phyloP scores from a whole-genome alignment of 2,113 vertebrate species.

The Corythaeola cristata region DNA sequence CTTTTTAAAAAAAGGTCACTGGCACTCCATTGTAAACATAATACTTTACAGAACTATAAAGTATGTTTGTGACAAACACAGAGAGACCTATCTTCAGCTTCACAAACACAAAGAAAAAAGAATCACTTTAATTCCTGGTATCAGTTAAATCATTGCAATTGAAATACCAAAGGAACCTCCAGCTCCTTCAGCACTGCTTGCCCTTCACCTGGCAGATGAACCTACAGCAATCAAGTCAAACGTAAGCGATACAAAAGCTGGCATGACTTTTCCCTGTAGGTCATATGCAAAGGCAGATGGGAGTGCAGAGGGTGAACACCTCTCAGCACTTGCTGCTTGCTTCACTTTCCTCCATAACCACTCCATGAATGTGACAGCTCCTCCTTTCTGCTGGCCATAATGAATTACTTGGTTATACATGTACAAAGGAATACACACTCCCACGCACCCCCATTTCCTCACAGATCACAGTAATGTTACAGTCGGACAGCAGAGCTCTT shows the following conservation, averaged over 20 bases:
- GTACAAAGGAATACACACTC: neutral
- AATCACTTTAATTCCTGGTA: neutral
- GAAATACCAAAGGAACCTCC: neutral
- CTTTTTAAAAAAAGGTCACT: neutral
- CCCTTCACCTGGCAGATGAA: neutral
- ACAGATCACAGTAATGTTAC: neutral
- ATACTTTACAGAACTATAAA: neutral
- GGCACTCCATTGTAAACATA: neutral
- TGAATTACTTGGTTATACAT: neutral
- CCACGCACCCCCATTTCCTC: neutral
- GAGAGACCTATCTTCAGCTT: neutral
- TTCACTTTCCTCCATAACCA: neutral
- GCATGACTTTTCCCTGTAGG: neutral
- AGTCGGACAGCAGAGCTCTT: neutral
- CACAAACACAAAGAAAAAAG: neutral
- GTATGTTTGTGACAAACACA: neutral
- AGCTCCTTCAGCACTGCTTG: neutral
- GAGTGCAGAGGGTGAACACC: neutral
- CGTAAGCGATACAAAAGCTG: neutral
- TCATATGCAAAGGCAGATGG: neutral
- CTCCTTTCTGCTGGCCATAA: neutral
- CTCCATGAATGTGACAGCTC: neutral
- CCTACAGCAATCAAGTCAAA: neutral
- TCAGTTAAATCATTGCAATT: neutral
- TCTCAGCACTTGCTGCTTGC: neutral